Percentiles rank a stretch among this genome's conserved stretches.
phyloP scores from a whole-genome alignment of 2,888 invertebrate genomes.

The Papilio demoleus region DNA sequence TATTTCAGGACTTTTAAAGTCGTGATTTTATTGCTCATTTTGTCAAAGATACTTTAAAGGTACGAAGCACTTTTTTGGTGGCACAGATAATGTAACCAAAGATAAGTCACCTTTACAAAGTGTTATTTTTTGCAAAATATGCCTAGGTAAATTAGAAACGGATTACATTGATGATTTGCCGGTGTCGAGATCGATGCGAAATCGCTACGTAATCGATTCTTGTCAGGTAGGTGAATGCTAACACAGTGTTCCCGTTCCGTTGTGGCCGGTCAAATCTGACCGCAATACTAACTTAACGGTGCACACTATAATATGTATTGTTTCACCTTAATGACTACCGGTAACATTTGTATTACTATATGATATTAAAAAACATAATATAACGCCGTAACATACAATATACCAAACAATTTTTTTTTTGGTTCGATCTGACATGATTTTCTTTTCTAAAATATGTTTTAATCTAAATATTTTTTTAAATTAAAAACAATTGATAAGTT shows the following conservation, averaged over 20 bases:
- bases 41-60: too few relatives aligned
- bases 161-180: neutral
- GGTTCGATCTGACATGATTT: too few relatives aligned
- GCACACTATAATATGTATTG: conserved; percentile 55
- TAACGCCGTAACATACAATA: too few relatives aligned
- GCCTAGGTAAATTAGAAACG: neutral
- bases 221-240: conserved; percentile 63
- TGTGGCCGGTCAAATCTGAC: conserved; percentile 58
- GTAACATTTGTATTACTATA: neutral
- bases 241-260: conserved; percentile 66
- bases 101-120: neutral
- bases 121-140: neutral
- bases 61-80: too few relatives aligned
- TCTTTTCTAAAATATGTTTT: too few relatives aligned
- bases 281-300: conserved; percentile 57
- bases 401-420: too few relatives aligned
- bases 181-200: conserved; percentile 51
- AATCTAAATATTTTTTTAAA: too few relatives aligned
- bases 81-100: neutral
- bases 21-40: neutral
- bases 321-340: conserved; percentile 49
- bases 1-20: neutral
- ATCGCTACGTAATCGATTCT: conserved; percentile 61
- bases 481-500: too few relatives aligned
- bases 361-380: neutral